phyloP scores from a whole-genome alignment of 1,140 invertebrate genomes.

The Trinorchestia longiramus region DNA sequence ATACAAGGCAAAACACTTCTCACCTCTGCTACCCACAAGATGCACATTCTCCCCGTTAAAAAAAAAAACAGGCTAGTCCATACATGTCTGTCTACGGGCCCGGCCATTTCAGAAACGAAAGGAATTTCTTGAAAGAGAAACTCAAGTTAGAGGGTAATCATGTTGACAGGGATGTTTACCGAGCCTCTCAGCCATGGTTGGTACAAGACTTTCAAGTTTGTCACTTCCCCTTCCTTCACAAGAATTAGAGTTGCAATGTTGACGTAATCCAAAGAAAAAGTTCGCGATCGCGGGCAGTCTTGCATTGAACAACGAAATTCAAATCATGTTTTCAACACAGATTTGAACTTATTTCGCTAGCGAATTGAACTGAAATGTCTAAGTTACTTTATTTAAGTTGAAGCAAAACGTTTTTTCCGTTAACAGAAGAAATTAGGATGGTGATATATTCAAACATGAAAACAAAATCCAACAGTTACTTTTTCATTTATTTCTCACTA shows the following conservation, averaged over 20 bases:
- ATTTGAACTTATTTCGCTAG: neutral
- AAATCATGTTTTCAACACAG: neutral
- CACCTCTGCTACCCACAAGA: neutral
- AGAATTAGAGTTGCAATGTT: slow-evolving; percentile 18
- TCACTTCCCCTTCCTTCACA: slow-evolving; percentile 38
- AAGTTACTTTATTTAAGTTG: neutral
- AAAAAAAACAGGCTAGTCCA: neutral
- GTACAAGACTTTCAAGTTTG: slow-evolving; percentile 31
- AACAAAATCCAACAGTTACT: neutral
- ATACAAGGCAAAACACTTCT: neutral
- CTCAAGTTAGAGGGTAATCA: neutral
- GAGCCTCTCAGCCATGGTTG: neutral
- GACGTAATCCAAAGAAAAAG: neutral
- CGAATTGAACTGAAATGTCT: neutral
- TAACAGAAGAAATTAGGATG: neutral
- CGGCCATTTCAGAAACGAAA: slow-evolving; percentile 3
- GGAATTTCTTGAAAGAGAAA: slow-evolving; percentile 33
- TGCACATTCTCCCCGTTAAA: neutral
- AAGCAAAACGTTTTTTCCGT: neutral
- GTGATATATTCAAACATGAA: neutral
- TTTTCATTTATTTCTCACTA: neutral
- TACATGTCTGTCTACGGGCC: neutral
- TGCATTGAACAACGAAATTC: neutral
- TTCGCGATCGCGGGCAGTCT: neutral
- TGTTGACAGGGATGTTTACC: slow-evolving; percentile 36